These are phyloP conservation scores for Cydia strobilella DNA, from an alignment of 1,140 invertebrate species.

Conservation along the genomic window DNA sequence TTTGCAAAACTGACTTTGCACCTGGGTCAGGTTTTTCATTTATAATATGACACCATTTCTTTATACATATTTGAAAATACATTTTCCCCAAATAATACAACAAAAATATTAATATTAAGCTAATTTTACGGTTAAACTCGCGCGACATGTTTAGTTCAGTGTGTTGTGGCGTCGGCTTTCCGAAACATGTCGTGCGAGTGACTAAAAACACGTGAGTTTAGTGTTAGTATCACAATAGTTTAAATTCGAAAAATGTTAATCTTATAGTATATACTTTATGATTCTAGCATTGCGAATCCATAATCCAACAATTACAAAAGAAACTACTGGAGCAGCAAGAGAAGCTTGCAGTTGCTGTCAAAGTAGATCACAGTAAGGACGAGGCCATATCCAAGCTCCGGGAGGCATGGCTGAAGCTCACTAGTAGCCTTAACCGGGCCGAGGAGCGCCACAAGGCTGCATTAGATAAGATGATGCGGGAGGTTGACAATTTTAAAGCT, in stretches of 20 bases:
- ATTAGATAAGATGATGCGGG: conserved; percentile 65
- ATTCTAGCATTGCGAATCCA: conserved; percentile 87
- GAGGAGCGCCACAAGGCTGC: conserved; percentile 64
- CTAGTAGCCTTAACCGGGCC: conserved; percentile 59
- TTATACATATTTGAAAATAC: too few species aligned
- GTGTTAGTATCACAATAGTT: background rate
- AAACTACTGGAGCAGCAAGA: conserved; percentile 88
- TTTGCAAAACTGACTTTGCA: too few species aligned
- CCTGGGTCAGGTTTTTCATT: too few species aligned
- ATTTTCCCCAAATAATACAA: too few species aligned
- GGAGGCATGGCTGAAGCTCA: conserved; percentile 73
- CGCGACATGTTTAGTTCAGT: too few species aligned
- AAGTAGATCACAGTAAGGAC: conserved; percentile 88
- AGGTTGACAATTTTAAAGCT: conserved; percentile 69
- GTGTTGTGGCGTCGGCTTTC: too few species aligned
- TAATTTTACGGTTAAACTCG: too few species aligned
- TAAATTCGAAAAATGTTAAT: background rate
- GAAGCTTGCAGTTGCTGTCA: conserved; percentile 87
- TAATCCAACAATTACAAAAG: conserved; percentile 87
- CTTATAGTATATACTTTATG: conserved; percentile 17
- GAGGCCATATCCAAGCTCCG: conserved; percentile 83
- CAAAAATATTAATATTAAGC: too few species aligned
- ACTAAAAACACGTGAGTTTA: too few species aligned
- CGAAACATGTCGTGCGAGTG: too few species aligned
- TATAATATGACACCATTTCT: too few species aligned